phyloP scores from a whole-genome alignment of 2,797 vertebrate genomes.

The Pipistrellus pygmaeus region DNA sequence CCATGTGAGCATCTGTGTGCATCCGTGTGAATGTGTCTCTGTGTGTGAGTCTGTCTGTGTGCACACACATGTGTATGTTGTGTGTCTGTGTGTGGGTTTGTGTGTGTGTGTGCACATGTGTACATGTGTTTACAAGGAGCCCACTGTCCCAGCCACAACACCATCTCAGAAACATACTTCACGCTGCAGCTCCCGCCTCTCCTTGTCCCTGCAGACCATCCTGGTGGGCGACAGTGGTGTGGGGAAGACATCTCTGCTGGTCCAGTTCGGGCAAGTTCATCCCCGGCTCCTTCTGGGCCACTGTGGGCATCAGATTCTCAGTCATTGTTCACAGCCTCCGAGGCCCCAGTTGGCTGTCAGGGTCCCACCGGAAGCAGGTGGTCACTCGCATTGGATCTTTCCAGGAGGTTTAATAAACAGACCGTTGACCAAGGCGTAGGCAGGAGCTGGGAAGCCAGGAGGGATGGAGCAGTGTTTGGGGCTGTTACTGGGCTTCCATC shows the following conservation, averaged over 20 bases:
- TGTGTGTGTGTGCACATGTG: too few relatives aligned
- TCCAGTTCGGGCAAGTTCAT: conserved; percentile 99
- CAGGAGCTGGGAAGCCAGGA: too few relatives aligned
- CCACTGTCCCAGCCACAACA: rapidly evolving
- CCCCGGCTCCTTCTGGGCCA: conserved; percentile 96
- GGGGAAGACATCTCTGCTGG: conserved; percentile 96
- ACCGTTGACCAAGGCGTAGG: neutral
- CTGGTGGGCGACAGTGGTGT: conserved; percentile 96
- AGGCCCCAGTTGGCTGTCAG: neutral
- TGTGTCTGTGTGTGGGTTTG: too few relatives aligned
- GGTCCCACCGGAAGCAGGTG: neutral
- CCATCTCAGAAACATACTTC: rapidly evolving
- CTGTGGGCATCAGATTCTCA: conserved; percentile 97
- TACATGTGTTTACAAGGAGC: too few relatives aligned
- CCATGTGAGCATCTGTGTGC: too few relatives aligned
- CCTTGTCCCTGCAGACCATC: conserved; percentile 91
- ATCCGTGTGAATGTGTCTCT: neutral
- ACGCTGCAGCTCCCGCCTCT: neutral
- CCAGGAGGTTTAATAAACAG: neutral
- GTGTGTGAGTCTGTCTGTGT: too few relatives aligned
- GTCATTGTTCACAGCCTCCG: conserved; percentile 86
- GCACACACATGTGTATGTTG: too few relatives aligned
- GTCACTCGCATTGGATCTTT: neutral
- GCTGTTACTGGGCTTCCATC: neutral
- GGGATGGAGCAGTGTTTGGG: rapidly evolving